phyloP scores from a whole-genome alignment of 2,888 invertebrate genomes.

The Lasioglossum malachurum region DNA sequence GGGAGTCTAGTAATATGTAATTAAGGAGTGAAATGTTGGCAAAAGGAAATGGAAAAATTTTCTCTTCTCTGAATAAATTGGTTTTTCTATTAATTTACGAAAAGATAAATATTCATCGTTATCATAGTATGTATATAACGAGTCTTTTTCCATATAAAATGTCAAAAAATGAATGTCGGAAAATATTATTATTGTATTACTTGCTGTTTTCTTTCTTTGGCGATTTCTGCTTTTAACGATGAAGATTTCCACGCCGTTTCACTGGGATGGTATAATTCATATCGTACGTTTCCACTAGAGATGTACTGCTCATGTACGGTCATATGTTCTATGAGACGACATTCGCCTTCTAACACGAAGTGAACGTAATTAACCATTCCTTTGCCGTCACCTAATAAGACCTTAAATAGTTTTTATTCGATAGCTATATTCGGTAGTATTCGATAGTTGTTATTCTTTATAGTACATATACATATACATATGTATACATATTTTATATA shows the following conservation, averaged over 20 bases:
- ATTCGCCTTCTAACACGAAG: slow-evolving; percentile 87
- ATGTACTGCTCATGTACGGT: slow-evolving; percentile 83
- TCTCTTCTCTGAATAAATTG: neutral
- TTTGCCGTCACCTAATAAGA: slow-evolving; percentile 80
- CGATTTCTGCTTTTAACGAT: neutral
- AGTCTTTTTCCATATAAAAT: neutral
- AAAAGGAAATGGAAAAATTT: neutral
- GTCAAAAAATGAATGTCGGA: neutral
- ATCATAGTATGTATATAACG: neutral
- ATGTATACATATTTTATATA: neutral
- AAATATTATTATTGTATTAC: neutral
- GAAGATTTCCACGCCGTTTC: too few relatives aligned
- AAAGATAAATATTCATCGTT: neutral
- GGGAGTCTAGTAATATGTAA: neutral
- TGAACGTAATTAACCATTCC: slow-evolving; percentile 85
- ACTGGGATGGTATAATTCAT: slow-evolving; percentile 85
- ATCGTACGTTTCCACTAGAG: slow-evolving; percentile 82
- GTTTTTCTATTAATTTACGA: neutral
- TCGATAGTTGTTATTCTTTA: neutral
- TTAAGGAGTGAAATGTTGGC: neutral
- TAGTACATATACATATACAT: neutral
- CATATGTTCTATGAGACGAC: slow-evolving; percentile 88
- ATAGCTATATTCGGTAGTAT: neutral
- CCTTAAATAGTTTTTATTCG: slow-evolving; percentile 65
- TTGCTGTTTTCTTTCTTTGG: neutral